These are phyloP conservation scores for Chloropsis hardwickii DNA, from an alignment of 2,113 vertebrate species.

Conservation along the genomic window DNA sequence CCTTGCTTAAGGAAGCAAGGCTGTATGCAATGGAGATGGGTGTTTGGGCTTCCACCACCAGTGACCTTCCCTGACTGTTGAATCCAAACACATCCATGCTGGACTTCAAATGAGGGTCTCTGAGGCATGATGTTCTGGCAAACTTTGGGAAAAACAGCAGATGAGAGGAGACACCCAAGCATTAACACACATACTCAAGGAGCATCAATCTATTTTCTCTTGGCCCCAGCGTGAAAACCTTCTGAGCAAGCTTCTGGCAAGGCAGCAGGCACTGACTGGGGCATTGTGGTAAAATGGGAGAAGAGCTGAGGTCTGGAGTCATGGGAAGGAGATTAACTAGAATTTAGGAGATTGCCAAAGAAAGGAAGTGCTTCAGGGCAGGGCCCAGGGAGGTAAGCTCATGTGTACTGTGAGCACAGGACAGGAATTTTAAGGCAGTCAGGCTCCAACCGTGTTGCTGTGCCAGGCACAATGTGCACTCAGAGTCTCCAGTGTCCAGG, in stretches of 20 bases:
- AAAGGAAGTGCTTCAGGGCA: neutral
- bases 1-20: neutral
- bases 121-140: neutral
- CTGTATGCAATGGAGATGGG: neutral
- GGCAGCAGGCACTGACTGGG: neutral
- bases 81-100: neutral
- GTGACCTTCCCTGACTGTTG: neutral
- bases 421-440: neutral
- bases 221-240: accelerated
- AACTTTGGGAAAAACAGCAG: neutral
- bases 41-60: neutral
- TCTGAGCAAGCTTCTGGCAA: neutral
- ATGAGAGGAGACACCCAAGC: neutral
- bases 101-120: neutral
- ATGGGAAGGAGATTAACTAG: neutral
- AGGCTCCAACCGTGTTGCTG: neutral
- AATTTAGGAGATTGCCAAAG: neutral
- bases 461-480: accelerated
- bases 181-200: accelerated
- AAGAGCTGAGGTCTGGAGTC: neutral
- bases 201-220: neutral
- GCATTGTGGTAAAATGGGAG: neutral
- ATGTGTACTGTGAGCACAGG: accelerated
- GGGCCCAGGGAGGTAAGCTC: neutral
- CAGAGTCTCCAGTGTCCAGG: neutral